These are phyloP conservation scores for Nephrocerus scutellatus DNA, from an alignment of 2,888 invertebrate genomes.

Conservation along the genomic window DNA sequence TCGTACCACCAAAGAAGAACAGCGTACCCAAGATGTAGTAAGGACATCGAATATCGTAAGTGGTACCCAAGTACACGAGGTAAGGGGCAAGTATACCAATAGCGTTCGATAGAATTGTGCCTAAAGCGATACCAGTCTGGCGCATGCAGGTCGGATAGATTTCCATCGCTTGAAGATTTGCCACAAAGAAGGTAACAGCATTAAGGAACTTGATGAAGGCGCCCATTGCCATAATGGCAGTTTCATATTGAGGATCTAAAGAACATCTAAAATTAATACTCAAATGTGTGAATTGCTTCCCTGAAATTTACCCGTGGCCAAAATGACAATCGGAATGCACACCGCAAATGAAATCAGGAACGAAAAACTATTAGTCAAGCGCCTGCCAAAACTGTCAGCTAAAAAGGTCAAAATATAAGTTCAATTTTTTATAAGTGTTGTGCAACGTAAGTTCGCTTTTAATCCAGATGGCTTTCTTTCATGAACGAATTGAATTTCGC, in stretches of 20 bases:
- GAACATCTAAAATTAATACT: constrained; percentile 1
- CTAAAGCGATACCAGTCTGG: constrained; percentile 58
- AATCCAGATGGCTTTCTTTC: neutral
- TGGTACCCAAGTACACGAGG: constrained; percentile 52
- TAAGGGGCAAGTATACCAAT: constrained; percentile 56
- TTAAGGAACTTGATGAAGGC: constrained; percentile 51
- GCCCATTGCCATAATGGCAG: constrained; percentile 43
- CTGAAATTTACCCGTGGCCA: constrained; percentile 40
- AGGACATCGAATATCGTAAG: constrained; percentile 47
- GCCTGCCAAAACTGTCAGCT: constrained; percentile 51
- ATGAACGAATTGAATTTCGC: neutral
- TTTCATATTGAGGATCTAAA: constrained; percentile 36
- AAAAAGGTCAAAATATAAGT: constrained; percentile 20
- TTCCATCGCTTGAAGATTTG: constrained; percentile 58
- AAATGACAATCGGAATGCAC: constrained; percentile 46
- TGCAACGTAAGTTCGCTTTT: no score
- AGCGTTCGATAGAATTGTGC: constrained; percentile 52
- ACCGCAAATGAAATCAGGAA: constrained; percentile 45
- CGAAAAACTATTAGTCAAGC: constrained; percentile 49
- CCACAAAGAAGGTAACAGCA: constrained; percentile 54
- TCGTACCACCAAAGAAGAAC: constrained; percentile 48
- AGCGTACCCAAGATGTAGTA: constrained; percentile 47
- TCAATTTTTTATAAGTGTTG: no score
- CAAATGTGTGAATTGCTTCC: neutral
- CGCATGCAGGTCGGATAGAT: constrained; percentile 61